Percentiles rank a stretch among this genome's conserved stretches.
phyloP scores from a whole-genome alignment of 2,797 vertebrate genomes.

The Champsocephalus gunnari region DNA sequence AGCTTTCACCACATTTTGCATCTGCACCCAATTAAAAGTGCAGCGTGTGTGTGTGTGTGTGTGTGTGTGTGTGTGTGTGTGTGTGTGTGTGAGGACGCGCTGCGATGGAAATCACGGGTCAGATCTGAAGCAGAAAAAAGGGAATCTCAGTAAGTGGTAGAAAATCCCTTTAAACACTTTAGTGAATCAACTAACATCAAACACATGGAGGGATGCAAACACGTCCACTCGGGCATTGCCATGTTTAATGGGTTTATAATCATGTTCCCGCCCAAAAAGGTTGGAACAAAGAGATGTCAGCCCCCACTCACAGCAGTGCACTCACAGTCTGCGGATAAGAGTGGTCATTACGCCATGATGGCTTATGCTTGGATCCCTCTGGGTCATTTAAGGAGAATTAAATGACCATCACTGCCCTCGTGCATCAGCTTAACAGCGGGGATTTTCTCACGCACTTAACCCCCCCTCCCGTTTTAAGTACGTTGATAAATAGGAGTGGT shows the following conservation, averaged over 20 bases:
- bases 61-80: too few relatives aligned
- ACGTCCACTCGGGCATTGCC: neutral
- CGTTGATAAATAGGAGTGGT: slow-evolving; percentile 54
- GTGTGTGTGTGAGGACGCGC: slow-evolving; percentile 2
- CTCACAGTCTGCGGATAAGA: slow-evolving; percentile 34
- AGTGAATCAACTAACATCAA: slow-evolving; percentile 8
- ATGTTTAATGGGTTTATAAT: slow-evolving; percentile 15
- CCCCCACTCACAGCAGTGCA: slow-evolving; percentile 12
- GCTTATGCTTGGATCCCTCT: slow-evolving; percentile 50
- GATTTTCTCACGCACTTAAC: slow-evolving; percentile 60
- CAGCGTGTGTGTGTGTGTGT: neutral
- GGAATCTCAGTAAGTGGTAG: neutral
- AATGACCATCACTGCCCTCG: slow-evolving; percentile 62
- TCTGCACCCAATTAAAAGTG: slow-evolving; percentile 30
- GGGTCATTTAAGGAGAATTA: slow-evolving; percentile 69
- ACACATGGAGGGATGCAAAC: slow-evolving; percentile 21
- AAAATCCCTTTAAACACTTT: slow-evolving; percentile 3
- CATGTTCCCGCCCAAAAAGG: neutral
- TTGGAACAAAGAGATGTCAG: slow-evolving; percentile 25
- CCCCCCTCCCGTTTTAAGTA: slow-evolving; percentile 56
- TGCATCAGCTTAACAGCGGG: slow-evolving; percentile 65
- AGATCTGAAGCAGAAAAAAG: slow-evolving; percentile 10
- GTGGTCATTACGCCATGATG: slow-evolving; percentile 61
- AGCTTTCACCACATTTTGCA: slow-evolving; percentile 43
- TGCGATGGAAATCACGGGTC: slow-evolving; percentile 1